These are phyloP conservation scores for Diceros bicornis DNA, from an alignment of 2,797 vertebrate genomes.

Conservation along the genomic window DNA sequence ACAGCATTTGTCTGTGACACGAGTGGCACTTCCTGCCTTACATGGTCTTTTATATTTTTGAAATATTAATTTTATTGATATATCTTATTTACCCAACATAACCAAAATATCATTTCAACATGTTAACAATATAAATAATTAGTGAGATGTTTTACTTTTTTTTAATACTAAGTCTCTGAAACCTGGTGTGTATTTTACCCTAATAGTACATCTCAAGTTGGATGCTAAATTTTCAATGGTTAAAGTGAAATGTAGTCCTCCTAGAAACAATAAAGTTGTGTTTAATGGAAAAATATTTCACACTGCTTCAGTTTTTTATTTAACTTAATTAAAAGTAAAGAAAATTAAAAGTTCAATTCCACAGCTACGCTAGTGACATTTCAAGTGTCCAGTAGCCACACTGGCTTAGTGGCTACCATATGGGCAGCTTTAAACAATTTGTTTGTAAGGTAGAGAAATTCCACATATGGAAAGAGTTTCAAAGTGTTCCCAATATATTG, in stretches of 20 bases:
- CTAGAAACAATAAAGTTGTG: constrained; percentile 29
- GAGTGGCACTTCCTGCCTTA: neutral
- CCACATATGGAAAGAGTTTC: neutral
- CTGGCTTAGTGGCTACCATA: neutral
- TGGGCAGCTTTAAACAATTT: neutral
- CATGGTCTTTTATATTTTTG: neutral
- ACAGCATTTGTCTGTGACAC: neutral
- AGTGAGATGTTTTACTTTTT: neutral
- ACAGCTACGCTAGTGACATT: neutral
- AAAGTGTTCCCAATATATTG: neutral
- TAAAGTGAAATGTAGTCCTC: neutral
- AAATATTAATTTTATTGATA: neutral
- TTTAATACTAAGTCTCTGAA: constrained; percentile 13
- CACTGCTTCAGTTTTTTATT: neutral
- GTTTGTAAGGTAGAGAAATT: neutral
- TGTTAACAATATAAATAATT: constrained; percentile 15
- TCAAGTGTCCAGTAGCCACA: neutral
- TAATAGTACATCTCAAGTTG: neutral
- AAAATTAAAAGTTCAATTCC: constrained; percentile 44
- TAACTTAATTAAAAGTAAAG: constrained; percentile 45
- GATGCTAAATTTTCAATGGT: constrained; percentile 47
- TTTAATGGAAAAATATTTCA: constrained; percentile 18
- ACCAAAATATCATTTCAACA: constrained; percentile 15
- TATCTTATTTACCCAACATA: constrained; percentile 6
- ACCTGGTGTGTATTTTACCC: neutral